phyloP scores from a whole-genome alignment of 2,888 invertebrate species.

The Mantis religiosa region DNA sequence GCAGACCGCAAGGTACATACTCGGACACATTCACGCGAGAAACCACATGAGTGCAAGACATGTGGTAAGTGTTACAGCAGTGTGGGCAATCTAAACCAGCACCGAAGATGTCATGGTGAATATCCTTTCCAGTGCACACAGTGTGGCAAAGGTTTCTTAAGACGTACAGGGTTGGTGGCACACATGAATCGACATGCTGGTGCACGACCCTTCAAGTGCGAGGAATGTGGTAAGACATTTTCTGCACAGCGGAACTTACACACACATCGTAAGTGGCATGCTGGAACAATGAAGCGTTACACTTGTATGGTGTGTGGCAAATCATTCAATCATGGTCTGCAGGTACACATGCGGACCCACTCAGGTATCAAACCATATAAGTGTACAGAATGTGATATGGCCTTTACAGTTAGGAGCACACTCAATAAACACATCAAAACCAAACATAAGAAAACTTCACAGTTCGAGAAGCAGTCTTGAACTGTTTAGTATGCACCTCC shows the following conservation, averaged over 20 bases:
- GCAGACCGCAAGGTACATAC: slow-evolving; percentile 29
- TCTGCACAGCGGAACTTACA: slow-evolving; percentile 23
- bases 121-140: slow-evolving; percentile 28
- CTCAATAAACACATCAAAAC: slow-evolving; percentile 30
- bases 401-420: slow-evolving; percentile 32
- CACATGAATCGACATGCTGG: slow-evolving; percentile 30
- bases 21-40: slow-evolving; percentile 29
- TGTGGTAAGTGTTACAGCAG: slow-evolving; percentile 32
- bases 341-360: slow-evolving; percentile 32
- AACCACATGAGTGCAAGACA: slow-evolving; percentile 29
- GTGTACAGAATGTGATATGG: slow-evolving; percentile 27
- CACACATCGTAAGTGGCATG: slow-evolving; percentile 27
- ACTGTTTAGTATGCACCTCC: neutral
- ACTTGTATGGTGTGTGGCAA: slow-evolving; percentile 31
- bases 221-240: slow-evolving; percentile 29
- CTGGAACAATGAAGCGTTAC: slow-evolving; percentile 25
- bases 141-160: slow-evolving; percentile 30
- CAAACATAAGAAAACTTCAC: slow-evolving; percentile 20
- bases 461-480: neutral
- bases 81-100: slow-evolving; percentile 30
- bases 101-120: slow-evolving; percentile 30
- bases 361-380: slow-evolving; percentile 30
- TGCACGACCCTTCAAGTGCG: slow-evolving; percentile 26
- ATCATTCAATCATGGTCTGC: slow-evolving; percentile 27
- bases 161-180: slow-evolving; percentile 21